These are phyloP conservation scores for Synanthedon andrenaeformis DNA, from an alignment of 2,888 invertebrate species.

Conservation along the genomic window DNA sequence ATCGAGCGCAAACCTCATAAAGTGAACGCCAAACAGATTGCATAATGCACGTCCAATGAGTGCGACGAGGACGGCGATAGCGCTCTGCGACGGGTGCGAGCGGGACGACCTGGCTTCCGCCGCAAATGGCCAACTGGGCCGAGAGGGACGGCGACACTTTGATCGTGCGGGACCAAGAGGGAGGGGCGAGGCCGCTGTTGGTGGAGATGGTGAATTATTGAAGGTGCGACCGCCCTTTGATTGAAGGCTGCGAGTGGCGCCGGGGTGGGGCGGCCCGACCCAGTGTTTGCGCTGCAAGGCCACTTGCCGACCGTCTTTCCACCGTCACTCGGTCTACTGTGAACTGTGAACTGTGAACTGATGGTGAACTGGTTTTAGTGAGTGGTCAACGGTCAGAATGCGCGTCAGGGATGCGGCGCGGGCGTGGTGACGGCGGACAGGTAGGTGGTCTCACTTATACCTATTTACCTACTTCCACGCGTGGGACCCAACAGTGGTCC, in stretches of 20 bases:
- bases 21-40: slow-evolving; percentile 55
- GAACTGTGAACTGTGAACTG: slow-evolving; percentile 36
- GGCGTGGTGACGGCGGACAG: slow-evolving; percentile 4
- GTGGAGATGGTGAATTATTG: slow-evolving; percentile 52
- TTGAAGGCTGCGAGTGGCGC: slow-evolving; percentile 7
- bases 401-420: slow-evolving; percentile 4
- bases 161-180: slow-evolving; percentile 21
- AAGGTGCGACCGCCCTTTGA: slow-evolving; percentile 56
- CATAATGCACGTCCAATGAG: slow-evolving; percentile 56
- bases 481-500: no score
- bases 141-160: slow-evolving; percentile 24
- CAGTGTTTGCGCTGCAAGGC: slow-evolving; percentile 17
- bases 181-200: slow-evolving; percentile 43
- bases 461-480: no score
- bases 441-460: no score
- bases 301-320: slow-evolving; percentile 53
- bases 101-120: slow-evolving; percentile 13
- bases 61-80: slow-evolving; percentile 24
- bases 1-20: slow-evolving; percentile 55
- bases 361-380: neutral
- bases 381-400: slow-evolving; percentile 14
- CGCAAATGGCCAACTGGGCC: slow-evolving; percentile 40
- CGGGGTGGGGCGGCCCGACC: slow-evolving; percentile 6
- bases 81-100: slow-evolving; percentile 6
- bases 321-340: slow-evolving; percentile 38